Evolutionary conservation across 2,797 vertebrate genomes (phyloP).

Genomic region (Helarctos malayanus): DNA sequence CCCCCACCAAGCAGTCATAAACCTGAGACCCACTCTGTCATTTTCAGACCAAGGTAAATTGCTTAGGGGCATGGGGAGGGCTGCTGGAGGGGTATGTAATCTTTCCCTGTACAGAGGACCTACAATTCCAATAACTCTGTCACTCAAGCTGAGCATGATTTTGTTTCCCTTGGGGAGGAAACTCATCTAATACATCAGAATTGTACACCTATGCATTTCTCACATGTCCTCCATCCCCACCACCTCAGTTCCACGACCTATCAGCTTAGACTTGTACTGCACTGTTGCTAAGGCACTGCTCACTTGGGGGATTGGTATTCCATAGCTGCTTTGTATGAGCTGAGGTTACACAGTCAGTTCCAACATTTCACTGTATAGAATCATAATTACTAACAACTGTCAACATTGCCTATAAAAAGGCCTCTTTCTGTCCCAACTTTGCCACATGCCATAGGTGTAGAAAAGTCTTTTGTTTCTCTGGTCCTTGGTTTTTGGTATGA

Average conservation of each 20-base stretch:
- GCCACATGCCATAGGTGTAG: neutral
- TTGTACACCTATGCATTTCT: neutral
- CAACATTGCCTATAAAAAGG: neutral
- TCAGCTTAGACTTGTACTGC: neutral
- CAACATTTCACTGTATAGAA: neutral
- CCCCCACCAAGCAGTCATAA: neutral
- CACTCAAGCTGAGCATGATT: neutral
- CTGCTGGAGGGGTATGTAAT: neutral
- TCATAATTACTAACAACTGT: neutral
- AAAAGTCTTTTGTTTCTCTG: neutral
- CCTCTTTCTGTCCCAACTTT: neutral
- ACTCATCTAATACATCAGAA: neutral
- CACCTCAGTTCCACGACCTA: too few relatives aligned
- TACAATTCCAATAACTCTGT: neutral
- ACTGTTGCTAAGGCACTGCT: neutral
- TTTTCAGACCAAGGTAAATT: neutral
- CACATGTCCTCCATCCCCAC: neutral
- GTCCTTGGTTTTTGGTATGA: neutral
- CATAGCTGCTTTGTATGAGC: neutral
- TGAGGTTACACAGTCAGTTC: neutral
- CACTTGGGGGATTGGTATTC: neutral
- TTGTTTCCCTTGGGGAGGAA: neutral
- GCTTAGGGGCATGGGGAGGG: neutral
- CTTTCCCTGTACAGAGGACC: neutral
- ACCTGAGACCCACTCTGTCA: neutral